Conservation (phyloP, 2,888 invertebrate genomes). For the Amaurobius ferox region DNA sequence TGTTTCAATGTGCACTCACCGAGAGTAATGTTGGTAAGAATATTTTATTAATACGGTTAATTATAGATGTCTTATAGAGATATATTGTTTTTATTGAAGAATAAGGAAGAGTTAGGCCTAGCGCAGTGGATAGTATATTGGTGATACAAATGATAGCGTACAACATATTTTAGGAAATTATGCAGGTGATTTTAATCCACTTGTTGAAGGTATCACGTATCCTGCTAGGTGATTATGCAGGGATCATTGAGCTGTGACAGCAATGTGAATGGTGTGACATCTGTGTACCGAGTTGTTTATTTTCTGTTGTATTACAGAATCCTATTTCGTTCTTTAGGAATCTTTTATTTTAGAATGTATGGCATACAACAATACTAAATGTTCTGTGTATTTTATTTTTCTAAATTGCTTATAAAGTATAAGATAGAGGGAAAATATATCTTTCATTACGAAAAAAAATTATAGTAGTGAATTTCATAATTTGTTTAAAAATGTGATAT, state of each 20-base stretch:
- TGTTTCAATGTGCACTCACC: conserved; percentile 12
- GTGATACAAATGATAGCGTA: not conserved
- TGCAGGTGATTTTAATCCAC: not conserved
- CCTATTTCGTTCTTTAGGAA: too few relatives aligned
- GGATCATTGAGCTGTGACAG: not conserved
- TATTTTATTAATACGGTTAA: conserved; percentile 32
- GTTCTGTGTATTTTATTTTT: too few relatives aligned
- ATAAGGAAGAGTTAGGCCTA: not conserved
- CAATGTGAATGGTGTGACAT: too few relatives aligned
- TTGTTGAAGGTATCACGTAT: not conserved
- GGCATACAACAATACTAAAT: too few relatives aligned
- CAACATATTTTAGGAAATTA: not conserved
- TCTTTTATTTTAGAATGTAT: too few relatives aligned
- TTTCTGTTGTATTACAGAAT: too few relatives aligned
- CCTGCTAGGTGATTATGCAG: not conserved
- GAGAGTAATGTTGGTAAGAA: conserved; percentile 59
- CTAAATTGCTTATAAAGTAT: too few relatives aligned
- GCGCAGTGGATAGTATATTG: not conserved
- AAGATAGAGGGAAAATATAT: too few relatives aligned
- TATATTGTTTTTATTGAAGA: not conserved
- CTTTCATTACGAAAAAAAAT: too few relatives aligned
- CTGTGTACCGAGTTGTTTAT: too few relatives aligned
- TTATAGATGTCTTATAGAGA: not conserved
- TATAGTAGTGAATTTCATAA: too few relatives aligned
- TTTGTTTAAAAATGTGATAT: too few relatives aligned